phyloP scores from a whole-genome alignment of 2,113 vertebrate genomes.

The Phalacrocorax aristotelis region DNA sequence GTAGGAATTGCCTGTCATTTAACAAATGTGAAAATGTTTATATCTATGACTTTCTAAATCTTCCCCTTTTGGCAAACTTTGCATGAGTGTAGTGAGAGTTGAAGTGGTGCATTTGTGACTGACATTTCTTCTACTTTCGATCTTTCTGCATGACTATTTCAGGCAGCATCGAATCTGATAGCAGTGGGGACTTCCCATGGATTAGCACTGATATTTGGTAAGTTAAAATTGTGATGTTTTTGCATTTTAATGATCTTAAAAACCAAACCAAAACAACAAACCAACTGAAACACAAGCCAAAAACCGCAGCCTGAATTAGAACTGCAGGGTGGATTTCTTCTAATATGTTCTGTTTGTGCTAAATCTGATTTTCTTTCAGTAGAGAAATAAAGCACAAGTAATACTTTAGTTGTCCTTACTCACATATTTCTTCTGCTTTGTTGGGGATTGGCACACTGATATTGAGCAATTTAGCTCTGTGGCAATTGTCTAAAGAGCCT shows the following conservation, averaged over 20 bases:
- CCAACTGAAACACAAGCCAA: not conserved
- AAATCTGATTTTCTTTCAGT: not conserved
- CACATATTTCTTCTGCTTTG: not conserved
- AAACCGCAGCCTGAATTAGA: not conserved
- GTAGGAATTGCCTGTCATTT: not conserved
- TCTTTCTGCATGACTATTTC: conserved; percentile 40
- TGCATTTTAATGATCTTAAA: not conserved
- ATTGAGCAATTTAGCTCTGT: not conserved
- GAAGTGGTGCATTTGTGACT: not conserved
- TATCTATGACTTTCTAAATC: not conserved
- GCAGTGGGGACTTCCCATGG: conserved; percentile 98
- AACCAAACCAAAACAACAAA: not conserved
- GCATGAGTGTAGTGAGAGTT: not conserved
- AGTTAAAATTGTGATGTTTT: conserved; percentile 56
- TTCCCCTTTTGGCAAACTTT: not conserved
- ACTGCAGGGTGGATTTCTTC: not conserved
- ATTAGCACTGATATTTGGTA: conserved; percentile 94
- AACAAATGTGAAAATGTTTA: not conserved
- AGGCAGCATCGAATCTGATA: conserved; percentile 93
- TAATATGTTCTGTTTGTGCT: not conserved
- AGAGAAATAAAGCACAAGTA: not conserved
- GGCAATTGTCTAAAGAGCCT: not conserved
- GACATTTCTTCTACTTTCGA: not conserved
- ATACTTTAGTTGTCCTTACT: not conserved
- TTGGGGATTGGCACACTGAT: not conserved